Evolutionary conservation across 2,797 vertebrate species (phyloP), one percentile per base, ranked within the genome.

Genomic region (Syngnathus rostellatus): DNA sequence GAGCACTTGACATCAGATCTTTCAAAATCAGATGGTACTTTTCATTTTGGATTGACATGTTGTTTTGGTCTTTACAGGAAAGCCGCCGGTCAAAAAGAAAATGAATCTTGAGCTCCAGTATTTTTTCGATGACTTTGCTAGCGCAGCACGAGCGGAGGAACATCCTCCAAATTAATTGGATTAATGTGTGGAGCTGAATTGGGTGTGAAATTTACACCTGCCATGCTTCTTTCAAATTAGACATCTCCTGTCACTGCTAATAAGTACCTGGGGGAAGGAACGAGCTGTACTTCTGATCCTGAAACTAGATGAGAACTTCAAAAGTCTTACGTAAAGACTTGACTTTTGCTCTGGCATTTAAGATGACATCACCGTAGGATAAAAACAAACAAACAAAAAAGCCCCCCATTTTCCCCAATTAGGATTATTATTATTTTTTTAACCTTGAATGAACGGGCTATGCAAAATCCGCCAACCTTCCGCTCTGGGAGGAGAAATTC

Each of bases 131-230:
- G 37, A 25, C 39, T 72, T 39, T 64, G 55, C 68, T 51, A 59
- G 68, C 66, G n/a, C 61, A 68, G 65, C 65, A 65, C 6, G 11
- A 66, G 64, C 25, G 68, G 21, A 53, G 21, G 37, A 81, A 74
- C 69, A 75, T 66, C 73, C 71, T 86, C 63, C 67, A 70, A 85
- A 86, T 87, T 86, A 88, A 91, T 90, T 91, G 84, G 86, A 84
- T 85, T 76, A 83, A 83, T 77, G 77, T 76, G 76, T 70, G 69
- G 75, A 80, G 76, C 63, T 74, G 74, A 80, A 81, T 76, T 77
- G 74, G 64, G 80, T 87, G 83, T 84, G 85, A 87, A 88, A 87
- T 81, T 88, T 87, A 85, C 89, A 87, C 87, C 80, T 86, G 81
- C 69, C 85, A 82, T 68, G 64, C 74, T 81, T 63, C 68, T 80